Evolutionary conservation across 2,113 vertebrate species (phyloP).

Genomic region (Lepus timidus): DNA sequence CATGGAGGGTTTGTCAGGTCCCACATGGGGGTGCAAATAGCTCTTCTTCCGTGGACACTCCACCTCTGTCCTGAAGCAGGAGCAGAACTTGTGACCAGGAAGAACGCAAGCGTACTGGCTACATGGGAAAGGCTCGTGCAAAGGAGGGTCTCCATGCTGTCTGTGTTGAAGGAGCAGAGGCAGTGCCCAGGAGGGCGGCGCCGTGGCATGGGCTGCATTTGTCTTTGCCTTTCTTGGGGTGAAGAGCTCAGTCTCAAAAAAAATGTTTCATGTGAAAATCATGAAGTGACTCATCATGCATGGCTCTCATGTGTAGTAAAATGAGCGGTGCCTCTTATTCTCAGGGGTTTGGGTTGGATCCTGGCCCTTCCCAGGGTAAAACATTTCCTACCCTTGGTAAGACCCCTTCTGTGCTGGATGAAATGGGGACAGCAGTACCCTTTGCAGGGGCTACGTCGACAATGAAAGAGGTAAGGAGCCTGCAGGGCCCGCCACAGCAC

Average conservation of each 20-base stretch:
- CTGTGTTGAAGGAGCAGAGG: background rate
- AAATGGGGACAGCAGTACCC: background rate
- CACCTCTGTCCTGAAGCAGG: accelerated
- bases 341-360: background rate
- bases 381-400: background rate
- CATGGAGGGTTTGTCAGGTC: background rate
- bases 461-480: background rate
- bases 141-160: background rate
- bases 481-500: accelerated
- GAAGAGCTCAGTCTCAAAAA: background rate
- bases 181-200: background rate
- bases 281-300: background rate
- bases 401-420: background rate
- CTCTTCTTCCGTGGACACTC: accelerated
- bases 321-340: background rate
- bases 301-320: background rate
- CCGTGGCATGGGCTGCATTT: background rate
- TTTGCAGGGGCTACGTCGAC: accelerated
- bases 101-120: background rate
- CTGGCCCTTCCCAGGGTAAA: background rate
- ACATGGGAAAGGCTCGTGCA: background rate
- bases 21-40: background rate
- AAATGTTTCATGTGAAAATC: background rate
- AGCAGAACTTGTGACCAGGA: background rate
- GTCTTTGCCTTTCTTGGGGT: background rate